These are phyloP conservation scores for Steatocranus sp. DNA, from an alignment of 2,797 vertebrate species.

Conservation along the genomic window DNA sequence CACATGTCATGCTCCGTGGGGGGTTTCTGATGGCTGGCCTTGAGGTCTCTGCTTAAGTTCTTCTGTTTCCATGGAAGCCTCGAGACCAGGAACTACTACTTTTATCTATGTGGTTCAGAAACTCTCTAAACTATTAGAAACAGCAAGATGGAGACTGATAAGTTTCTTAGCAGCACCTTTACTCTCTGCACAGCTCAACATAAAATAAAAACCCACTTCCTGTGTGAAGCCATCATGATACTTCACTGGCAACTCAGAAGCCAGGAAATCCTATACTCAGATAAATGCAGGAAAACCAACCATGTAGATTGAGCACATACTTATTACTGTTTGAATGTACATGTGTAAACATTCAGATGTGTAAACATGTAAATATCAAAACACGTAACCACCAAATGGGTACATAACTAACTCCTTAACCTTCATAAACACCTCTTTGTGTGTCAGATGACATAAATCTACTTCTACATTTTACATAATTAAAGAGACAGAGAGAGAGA, in stretches of 20 bases:
- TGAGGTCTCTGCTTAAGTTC: not conserved
- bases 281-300: not conserved
- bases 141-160: not conserved
- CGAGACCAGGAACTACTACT: fast-evolving
- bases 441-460: fast-evolving
- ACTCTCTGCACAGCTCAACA: not conserved
- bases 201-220: not conserved
- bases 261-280: fast-evolving
- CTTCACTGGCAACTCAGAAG: not conserved
- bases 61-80: not conserved
- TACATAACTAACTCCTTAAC: not conserved
- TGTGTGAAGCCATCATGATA: not conserved
- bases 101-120: fast-evolving
- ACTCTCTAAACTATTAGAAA: not conserved
- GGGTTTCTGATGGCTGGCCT: not conserved
- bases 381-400: not conserved
- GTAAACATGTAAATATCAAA: not conserved
- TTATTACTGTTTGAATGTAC: not conserved
- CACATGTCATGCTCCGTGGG: not conserved
- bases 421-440: not conserved
- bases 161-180: not conserved
- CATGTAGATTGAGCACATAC: fast-evolving
- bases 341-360: not conserved
- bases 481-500: not conserved
- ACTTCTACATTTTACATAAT: not conserved